Percentiles rank a stretch among this genome's conserved stretches.
These are phyloP conservation scores for Eremobia ochroleuca DNA, from an alignment of 2,888 invertebrate species.

Conservation along the genomic window DNA sequence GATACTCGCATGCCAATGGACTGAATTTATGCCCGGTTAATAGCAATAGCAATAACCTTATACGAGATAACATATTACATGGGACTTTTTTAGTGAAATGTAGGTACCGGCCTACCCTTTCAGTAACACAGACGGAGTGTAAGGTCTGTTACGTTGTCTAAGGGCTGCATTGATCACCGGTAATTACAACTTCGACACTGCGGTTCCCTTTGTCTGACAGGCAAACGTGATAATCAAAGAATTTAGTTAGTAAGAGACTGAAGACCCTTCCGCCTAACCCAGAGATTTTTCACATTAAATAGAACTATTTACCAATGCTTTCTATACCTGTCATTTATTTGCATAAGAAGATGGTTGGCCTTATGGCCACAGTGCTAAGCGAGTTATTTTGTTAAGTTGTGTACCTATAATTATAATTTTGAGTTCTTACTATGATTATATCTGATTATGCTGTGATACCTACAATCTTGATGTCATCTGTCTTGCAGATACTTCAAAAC, in stretches of 20 bases:
- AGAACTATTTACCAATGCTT: not conserved
- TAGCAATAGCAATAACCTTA: not conserved
- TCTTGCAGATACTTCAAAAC: conserved; percentile 38
- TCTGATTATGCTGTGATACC: conserved; percentile 1
- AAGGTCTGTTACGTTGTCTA: not conserved
- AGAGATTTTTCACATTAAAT: no score
- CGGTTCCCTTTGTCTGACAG: not conserved
- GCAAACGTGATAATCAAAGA: no score
- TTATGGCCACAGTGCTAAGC: not conserved
- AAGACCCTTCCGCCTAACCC: not conserved
- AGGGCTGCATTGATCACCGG: not conserved
- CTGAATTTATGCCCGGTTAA: not conserved
- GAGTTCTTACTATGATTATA: conserved; percentile 25
- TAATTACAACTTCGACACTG: not conserved
- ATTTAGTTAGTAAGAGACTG: not conserved
- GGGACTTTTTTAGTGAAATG: not conserved
- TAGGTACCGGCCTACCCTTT: not conserved
- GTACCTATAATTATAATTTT: conserved; percentile 5
- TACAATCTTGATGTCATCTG: conserved; percentile 30
- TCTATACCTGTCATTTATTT: not conserved
- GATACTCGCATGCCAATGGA: not conserved
- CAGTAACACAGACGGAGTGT: not conserved
- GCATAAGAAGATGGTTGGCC: not conserved
- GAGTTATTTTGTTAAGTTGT: not conserved
- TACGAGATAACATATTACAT: not conserved